These are phyloP conservation scores for Dynastes tityus DNA, from an alignment of 2,888 invertebrate species.

Conservation along the genomic window DNA sequence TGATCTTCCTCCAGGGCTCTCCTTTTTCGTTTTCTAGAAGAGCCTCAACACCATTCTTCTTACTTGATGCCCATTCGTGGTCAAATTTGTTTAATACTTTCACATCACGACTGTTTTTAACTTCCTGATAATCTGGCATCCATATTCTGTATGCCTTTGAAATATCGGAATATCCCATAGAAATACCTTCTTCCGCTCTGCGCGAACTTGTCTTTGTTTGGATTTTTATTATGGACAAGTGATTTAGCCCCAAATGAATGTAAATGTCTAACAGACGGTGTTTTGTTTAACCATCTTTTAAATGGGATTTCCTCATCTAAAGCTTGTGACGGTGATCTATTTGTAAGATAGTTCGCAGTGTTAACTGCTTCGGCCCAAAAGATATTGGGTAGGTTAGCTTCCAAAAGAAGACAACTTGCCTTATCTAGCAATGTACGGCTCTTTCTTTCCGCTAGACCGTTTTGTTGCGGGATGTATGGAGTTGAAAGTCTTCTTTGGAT, in stretches of 20 bases:
- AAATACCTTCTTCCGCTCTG: too few relatives aligned
- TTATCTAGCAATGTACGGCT: not conserved
- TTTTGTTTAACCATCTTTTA: not conserved
- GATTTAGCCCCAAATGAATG: not conserved
- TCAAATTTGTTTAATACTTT: not conserved
- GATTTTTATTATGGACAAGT: not conserved
- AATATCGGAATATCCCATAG: too few relatives aligned
- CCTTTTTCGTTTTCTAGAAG: not conserved
- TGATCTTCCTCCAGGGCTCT: not conserved
- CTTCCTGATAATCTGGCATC: not conserved
- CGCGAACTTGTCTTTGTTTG: too few relatives aligned
- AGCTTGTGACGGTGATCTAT: conserved; percentile 10
- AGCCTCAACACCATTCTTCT: not conserved
- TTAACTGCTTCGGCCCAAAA: conserved; percentile 22
- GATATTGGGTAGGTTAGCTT: not conserved
- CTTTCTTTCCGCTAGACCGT: too few relatives aligned
- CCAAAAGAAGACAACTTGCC: not conserved
- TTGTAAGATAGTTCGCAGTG: conserved; percentile 12
- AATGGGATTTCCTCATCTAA: not conserved
- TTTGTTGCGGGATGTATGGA: not conserved
- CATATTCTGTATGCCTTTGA: not conserved
- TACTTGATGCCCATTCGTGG: not conserved
- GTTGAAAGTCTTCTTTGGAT: not conserved
- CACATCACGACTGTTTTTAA: conserved; percentile 2
- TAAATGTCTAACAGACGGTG: not conserved